phyloP scores from a whole-genome alignment of 2,797 vertebrate genomes.

The Uromys caudimaculatus region DNA sequence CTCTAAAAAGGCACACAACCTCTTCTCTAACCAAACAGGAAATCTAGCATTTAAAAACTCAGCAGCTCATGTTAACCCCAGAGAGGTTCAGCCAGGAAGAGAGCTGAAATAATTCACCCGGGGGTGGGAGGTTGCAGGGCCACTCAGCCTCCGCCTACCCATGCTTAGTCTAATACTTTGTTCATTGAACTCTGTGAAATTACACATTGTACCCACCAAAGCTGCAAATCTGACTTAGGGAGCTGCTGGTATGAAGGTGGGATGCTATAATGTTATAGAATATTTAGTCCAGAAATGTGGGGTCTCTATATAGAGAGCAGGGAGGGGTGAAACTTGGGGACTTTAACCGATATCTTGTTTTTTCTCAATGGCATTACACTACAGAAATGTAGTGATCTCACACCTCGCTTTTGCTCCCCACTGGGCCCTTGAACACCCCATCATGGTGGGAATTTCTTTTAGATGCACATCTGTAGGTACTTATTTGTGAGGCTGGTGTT shows the following conservation, averaged over 20 bases:
- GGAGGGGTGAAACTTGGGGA: background rate
- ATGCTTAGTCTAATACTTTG: background rate
- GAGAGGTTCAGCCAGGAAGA: background rate
- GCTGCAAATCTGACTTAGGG: background rate
- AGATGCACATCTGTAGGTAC: background rate
- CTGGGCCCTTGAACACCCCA: background rate
- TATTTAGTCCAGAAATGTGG: background rate
- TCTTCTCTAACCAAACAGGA: background rate
- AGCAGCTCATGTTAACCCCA: background rate
- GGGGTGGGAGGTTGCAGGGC: background rate
- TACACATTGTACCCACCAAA: background rate
- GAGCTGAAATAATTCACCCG: background rate
- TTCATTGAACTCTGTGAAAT: background rate
- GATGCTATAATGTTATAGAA: background rate
- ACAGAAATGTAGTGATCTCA: background rate
- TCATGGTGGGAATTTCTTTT: background rate
- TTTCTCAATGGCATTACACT: background rate
- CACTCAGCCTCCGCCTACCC: background rate
- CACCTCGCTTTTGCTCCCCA: background rate
- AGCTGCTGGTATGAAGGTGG: background rate
- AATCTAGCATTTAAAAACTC: constrained; percentile 7
- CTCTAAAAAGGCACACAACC: background rate
- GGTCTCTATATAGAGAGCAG: background rate
- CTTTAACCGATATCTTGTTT: background rate
- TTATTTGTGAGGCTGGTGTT: background rate